These are phyloP conservation scores for Hybos culiciformis DNA, from an alignment of 2,888 invertebrate genomes.

Conservation along the genomic window DNA sequence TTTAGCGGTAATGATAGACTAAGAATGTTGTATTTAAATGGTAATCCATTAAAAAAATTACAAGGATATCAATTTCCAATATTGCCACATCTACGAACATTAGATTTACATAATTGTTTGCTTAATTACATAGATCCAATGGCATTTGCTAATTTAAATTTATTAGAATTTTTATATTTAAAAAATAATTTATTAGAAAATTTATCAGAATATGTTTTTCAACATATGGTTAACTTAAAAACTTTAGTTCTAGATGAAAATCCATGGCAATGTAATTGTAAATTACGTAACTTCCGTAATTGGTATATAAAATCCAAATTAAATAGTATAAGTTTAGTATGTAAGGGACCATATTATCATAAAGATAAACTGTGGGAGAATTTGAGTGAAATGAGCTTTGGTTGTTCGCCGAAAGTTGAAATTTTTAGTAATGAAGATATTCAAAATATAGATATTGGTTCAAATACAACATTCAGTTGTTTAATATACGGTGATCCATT, in stretches of 20 bases:
- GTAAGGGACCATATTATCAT: slow-evolving; percentile 56
- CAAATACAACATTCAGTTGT: slow-evolving; percentile 70
- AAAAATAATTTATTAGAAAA: slow-evolving; percentile 66
- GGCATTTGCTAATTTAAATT: slow-evolving; percentile 61
- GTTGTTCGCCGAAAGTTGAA: slow-evolving; percentile 64
- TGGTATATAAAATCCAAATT: slow-evolving; percentile 73
- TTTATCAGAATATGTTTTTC: slow-evolving; percentile 50
- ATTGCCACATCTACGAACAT: slow-evolving; percentile 62
- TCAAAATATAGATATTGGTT: slow-evolving; percentile 58
- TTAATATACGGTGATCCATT: slow-evolving; percentile 70
- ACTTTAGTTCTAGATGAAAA: slow-evolving; percentile 70
- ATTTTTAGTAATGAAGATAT: slow-evolving; percentile 44
- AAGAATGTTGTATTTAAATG: slow-evolving; percentile 61
- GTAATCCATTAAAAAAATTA: slow-evolving; percentile 64
- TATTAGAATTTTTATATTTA: slow-evolving; percentile 62
- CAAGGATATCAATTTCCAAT: slow-evolving; percentile 67
- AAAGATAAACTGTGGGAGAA: slow-evolving; percentile 63
- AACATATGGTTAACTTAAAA: slow-evolving; percentile 63
- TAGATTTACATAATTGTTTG: slow-evolving; percentile 69
- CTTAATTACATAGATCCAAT: slow-evolving; percentile 59
- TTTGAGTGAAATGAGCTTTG: slow-evolving; percentile 60
- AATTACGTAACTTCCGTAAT: slow-evolving; percentile 64
- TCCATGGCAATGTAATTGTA: slow-evolving; percentile 84
- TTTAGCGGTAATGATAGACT: slow-evolving; percentile 75
- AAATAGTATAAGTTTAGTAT: slow-evolving; percentile 58